phyloP scores from a whole-genome alignment of 2,888 invertebrate genomes.

The Thereva unica region DNA sequence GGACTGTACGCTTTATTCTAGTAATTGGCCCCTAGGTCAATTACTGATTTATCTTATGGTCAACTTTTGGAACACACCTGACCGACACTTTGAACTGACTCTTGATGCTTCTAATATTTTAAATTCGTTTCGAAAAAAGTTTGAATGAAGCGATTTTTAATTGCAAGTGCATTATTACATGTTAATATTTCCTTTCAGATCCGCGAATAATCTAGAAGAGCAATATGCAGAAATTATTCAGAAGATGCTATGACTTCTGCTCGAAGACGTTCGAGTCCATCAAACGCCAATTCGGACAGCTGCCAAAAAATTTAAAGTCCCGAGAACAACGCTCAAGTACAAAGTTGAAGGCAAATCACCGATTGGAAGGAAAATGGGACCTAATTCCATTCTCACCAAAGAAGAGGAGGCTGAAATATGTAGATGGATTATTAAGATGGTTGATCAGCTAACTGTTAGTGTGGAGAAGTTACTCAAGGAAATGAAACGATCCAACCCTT shows the following conservation, averaged over 20 bases:
- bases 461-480: background rate
- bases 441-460: background rate
- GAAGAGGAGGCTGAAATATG: background rate
- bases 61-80: background rate
- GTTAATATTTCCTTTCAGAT: background rate
- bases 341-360: background rate
- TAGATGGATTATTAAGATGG: background rate
- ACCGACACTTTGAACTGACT: background rate
- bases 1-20: background rate
- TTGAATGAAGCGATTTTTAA: slow-evolving; percentile 4
- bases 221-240: background rate
- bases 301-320: background rate
- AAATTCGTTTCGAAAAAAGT: slow-evolving; percentile 7
- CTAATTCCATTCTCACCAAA: background rate
- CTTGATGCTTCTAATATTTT: background rate
- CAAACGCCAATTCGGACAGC: background rate
- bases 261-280: background rate
- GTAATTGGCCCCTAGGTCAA: background rate
- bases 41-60: background rate
- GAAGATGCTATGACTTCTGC: background rate
- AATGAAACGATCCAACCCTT: no score
- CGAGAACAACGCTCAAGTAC: background rate
- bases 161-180: slow-evolving; percentile 2
- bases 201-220: no score
- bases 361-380: background rate